Conservation (phyloP, 1,140 invertebrate species). For the Drosophila erecta region DNA sequence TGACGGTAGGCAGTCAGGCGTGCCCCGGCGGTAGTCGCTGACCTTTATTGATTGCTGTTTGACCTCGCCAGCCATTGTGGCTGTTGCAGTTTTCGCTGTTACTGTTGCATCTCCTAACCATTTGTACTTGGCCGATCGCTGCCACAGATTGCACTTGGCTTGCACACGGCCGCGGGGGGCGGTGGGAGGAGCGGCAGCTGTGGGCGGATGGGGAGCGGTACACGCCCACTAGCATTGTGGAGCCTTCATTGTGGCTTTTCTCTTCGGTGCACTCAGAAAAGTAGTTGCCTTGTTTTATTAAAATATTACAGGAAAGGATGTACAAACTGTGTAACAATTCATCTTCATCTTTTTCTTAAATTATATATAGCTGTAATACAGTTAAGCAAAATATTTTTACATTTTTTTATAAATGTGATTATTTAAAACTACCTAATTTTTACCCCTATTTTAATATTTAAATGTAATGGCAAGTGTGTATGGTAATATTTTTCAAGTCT, state of each 20-base stretch:
- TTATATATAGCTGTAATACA: too few species aligned
- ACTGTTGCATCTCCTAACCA: conserved; percentile 71
- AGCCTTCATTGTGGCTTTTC: conserved; percentile 66
- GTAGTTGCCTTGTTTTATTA: neutral
- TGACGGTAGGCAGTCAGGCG: conserved; percentile 79
- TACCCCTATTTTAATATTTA: too few species aligned
- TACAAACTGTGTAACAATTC: too few species aligned
- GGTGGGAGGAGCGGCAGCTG: neutral
- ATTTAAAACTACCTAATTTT: too few species aligned
- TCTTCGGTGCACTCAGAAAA: conserved; percentile 14
- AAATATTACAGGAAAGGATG: too few species aligned
- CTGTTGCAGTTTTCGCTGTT: conserved; percentile 38
- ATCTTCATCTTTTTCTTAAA: too few species aligned
- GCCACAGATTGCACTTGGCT: conserved; percentile 64
- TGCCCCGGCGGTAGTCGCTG: conserved; percentile 77
- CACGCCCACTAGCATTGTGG: conserved; percentile 62
- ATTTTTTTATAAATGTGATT: too few species aligned
- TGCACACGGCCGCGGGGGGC: neutral
- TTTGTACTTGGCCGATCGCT: conserved; percentile 75
- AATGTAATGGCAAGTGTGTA: too few species aligned
- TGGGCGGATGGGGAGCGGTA: conserved; percentile 6
- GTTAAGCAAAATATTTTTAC: too few species aligned
- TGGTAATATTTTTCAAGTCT: neutral
- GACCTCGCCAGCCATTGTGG: conserved; percentile 70
- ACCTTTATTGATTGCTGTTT: conserved; percentile 84